These are phyloP conservation scores for Thecophora atra DNA, from an alignment of 2,888 invertebrate species.

Conservation along the genomic window DNA sequence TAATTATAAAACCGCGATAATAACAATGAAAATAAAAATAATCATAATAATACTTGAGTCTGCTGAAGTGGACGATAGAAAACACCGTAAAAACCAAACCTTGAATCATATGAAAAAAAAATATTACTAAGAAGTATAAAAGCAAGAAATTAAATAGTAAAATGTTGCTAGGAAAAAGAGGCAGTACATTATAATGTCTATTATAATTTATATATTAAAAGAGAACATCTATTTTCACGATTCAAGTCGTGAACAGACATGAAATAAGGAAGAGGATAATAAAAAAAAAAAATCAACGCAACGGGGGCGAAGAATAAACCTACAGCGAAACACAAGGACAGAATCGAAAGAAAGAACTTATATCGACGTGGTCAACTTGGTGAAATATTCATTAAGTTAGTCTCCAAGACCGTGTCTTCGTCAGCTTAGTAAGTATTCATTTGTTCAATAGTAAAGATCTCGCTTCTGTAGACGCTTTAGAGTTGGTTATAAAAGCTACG, in stretches of 20 bases:
- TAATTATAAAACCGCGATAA: not conserved
- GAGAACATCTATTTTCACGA: conserved; percentile 13
- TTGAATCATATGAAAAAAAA: conserved; percentile 9
- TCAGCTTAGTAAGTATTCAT: too few relatives aligned
- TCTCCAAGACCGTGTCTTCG: too few relatives aligned
- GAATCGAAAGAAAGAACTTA: not conserved
- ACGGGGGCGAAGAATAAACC: conserved; percentile 8
- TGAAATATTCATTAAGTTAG: too few relatives aligned
- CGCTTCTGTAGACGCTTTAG: too few relatives aligned
- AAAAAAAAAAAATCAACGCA: too few relatives aligned
- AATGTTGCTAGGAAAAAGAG: conserved; percentile 15
- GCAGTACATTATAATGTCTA: too few relatives aligned
- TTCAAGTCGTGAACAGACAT: not conserved
- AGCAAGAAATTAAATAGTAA: not conserved
- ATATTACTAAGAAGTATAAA: not conserved
- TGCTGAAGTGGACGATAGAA: not conserved
- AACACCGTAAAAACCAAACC: conserved; percentile 15
- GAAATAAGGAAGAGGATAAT: conserved; percentile 19
- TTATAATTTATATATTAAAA: not conserved
- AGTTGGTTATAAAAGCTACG: too few relatives aligned
- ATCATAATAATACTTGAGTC: conserved; percentile 14
- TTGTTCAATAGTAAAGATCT: too few relatives aligned
- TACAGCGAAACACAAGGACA: not conserved
- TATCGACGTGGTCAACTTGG: too few relatives aligned
- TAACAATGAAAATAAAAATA: not conserved